Conservation (phyloP, 2,888 invertebrate species). For the Amaurobius ferox region DNA sequence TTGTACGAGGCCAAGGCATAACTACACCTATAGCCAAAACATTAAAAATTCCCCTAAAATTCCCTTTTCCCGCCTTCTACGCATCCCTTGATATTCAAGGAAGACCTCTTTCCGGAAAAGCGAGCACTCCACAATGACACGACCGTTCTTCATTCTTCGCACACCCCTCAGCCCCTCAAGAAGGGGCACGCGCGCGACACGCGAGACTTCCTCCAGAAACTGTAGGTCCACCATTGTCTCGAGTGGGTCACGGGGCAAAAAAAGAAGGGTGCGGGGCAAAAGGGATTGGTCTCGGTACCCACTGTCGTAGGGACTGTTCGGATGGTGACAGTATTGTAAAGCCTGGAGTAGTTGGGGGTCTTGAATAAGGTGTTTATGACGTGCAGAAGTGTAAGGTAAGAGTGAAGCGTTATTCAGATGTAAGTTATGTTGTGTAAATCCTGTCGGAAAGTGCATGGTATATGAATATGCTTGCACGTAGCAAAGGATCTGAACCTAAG, state of each 20-base stretch:
- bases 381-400: neutral
- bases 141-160: constrained; percentile 25
- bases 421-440: neutral
- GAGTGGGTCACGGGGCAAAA: neutral
- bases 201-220: constrained; percentile 32
- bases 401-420: neutral
- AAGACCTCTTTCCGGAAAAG: constrained; percentile 37
- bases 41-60: neutral
- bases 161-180: neutral
- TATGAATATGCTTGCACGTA: neutral
- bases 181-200: constrained; percentile 67
- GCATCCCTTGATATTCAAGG: neutral
- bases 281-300: constrained; percentile 54
- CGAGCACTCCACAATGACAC: constrained; percentile 38
- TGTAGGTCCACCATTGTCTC: constrained; percentile 4
- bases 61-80: constrained; percentile 26
- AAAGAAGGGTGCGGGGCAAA: constrained; percentile 35
- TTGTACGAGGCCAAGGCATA: no score
- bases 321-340: constrained; percentile 2
- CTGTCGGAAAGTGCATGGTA: neutral
- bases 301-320: neutral
- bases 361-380: neutral
- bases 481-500: no score
- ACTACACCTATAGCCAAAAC: no score
- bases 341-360: neutral